phyloP scores from a whole-genome alignment of 2,797 vertebrate species.

The Periophthalmus magnuspinnatus region DNA sequence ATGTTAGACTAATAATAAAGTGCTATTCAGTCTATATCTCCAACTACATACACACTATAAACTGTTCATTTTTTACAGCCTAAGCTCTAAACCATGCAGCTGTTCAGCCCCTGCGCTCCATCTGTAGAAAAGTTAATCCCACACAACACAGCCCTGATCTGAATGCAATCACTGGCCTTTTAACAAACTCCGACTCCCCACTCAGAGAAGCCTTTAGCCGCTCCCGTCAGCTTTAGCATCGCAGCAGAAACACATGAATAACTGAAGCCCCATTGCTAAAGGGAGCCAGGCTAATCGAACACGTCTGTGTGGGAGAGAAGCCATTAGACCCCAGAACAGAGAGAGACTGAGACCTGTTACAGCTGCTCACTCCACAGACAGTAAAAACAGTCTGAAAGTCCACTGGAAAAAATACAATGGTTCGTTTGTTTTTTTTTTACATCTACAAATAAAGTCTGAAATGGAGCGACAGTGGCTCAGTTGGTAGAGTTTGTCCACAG shows the following conservation, averaged over 20 bases:
- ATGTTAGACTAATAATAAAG: too few species aligned
- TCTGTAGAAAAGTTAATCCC: slow-evolving; percentile 44
- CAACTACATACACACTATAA: too few species aligned
- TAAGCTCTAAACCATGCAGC: slow-evolving; percentile 32
- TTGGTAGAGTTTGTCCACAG: too few species aligned
- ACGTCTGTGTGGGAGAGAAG: slow-evolving; percentile 34
- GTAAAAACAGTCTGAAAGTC: too few species aligned
- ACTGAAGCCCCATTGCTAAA: slow-evolving; percentile 40
- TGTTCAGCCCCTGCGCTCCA: slow-evolving; percentile 36
- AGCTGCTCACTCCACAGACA: not conserved
- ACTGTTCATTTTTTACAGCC: not conserved
- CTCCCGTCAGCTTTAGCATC: slow-evolving; percentile 18
- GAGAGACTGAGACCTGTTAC: slow-evolving; percentile 11
- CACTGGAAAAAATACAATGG: too few species aligned
- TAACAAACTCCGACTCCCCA: slow-evolving; percentile 31
- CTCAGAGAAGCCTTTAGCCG: slow-evolving; percentile 32
- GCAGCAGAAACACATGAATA: slow-evolving; percentile 29
- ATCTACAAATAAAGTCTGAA: too few species aligned
- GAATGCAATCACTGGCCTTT: slow-evolving; percentile 61
- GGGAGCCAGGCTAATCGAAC: slow-evolving; percentile 44
- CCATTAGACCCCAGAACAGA: slow-evolving; percentile 28
- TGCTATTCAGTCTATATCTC: too few species aligned
- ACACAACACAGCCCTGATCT: slow-evolving; percentile 46
- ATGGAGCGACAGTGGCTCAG: too few species aligned
- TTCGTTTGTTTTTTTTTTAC: too few species aligned